Evolutionary conservation across 2,113 vertebrate species (phyloP).

Genomic region (Scomber japonicus): DNA sequence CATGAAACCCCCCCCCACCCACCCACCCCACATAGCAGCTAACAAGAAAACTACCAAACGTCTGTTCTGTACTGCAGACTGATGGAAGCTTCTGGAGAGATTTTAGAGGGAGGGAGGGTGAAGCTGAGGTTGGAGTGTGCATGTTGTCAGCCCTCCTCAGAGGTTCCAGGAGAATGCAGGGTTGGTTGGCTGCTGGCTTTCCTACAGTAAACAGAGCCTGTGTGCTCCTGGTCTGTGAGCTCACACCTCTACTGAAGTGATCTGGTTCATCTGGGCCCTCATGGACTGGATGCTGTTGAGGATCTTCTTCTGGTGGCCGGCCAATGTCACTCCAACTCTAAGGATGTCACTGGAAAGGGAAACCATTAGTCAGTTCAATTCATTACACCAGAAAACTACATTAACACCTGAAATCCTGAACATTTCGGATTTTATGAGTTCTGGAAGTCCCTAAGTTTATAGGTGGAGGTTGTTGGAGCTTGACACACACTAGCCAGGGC

Average conservation of each 20-base stretch:
- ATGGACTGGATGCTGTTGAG: slow-evolving; percentile 98
- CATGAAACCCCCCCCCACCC: neutral
- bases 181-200: slow-evolving; percentile 17
- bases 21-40: slow-evolving; percentile 13
- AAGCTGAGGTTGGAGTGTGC: slow-evolving; percentile 36
- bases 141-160: slow-evolving; percentile 22
- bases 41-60: slow-evolving; percentile 10
- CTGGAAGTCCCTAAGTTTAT: neutral
- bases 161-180: slow-evolving; percentile 17
- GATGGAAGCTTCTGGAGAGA: slow-evolving; percentile 17
- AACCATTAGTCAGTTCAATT: neutral
- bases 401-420: neutral
- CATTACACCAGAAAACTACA: neutral
- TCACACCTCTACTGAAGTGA: slow-evolving; percentile 98
- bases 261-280: slow-evolving; percentile 98
- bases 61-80: slow-evolving; percentile 40
- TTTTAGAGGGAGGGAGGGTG: neutral
- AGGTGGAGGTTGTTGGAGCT: too few relatives aligned
- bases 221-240: slow-evolving; percentile 28
- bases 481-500: too few relatives aligned
- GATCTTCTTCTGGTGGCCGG: slow-evolving; percentile 98
- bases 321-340: slow-evolving; percentile 93
- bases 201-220: slow-evolving; percentile 11
- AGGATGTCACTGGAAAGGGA: slow-evolving; percentile 91
- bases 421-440: too few relatives aligned